Base-by-base conservation (phyloP, 2,797 vertebrate species). In the Leptatherina wallacei region DNA sequence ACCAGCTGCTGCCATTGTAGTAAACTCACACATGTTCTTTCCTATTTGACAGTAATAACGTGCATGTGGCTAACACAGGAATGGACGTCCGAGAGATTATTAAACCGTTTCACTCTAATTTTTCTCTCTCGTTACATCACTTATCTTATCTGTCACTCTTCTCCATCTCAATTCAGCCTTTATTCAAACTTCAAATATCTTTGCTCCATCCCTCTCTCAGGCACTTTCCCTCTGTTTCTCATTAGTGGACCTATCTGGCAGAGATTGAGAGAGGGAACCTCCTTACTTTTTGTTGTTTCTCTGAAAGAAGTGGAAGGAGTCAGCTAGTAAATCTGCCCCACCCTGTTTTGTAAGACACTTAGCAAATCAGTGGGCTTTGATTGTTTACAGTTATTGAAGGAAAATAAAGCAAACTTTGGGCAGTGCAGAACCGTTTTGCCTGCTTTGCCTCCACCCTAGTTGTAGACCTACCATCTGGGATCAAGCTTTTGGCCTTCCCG, bases 361-460 rank as follows among this genome's bases (percentile, higher is more conserved):
- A 89, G 77, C 54, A 75, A 77, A 88, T 90, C 80, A 82, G 24
- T 82, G 62, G 16, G 61, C 59, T 88, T 59, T 18, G n/a, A 84
- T 80, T 22, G 12, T 82, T 27, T 63, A 64, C 47, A 47, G 49
- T 57, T 52, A 57, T 80, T 61, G 66, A 61, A 65, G 54, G 65
- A 66, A 82, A 81, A 76, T 73, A 55, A 78, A 80, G 56, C 22
- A 62, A 70, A 77, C 66, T 42, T 52, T 78, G 57, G 29, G 47
- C 55, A 82, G 81, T 68, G 14, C 60, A 70, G 77, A 42, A 66
- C 62, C 54, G 47, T 61, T 56, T 24, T 73, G 49, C 69, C 58
- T 66, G 68, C 47, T 1, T n/a, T 61, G 32, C 24, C 74, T 63
- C 35, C 51, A 4, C 55, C 61, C 49, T 16, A 14, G 38, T 36